These are phyloP conservation scores for Morone chrysops DNA, from an alignment of 2,113 vertebrate species.

Conservation along the genomic window DNA sequence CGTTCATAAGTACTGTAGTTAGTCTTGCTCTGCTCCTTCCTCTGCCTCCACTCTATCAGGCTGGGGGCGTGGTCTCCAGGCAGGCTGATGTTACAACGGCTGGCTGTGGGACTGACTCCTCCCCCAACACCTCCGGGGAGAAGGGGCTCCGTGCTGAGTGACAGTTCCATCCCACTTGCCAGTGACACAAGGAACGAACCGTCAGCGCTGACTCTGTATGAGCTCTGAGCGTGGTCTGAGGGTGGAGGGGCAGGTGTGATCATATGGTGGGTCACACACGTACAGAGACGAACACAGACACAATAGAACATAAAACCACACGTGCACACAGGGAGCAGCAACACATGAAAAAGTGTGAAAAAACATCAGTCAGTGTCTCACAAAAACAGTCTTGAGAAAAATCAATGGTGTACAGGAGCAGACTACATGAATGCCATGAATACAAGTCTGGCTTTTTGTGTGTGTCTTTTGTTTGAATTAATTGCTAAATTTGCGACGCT, in stretches of 20 bases:
- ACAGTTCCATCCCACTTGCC: constrained; percentile 97
- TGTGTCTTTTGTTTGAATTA: constrained; percentile 36
- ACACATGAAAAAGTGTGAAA: constrained; percentile 61
- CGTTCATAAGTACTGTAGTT: constrained; percentile 96
- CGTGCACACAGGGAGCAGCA: constrained; percentile 18
- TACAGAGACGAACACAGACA: constrained; percentile 1
- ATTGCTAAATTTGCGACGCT: constrained; percentile 27
- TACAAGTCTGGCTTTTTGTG: constrained; percentile 30
- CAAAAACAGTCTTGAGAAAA: constrained; percentile 42
- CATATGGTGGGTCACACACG: not conserved
- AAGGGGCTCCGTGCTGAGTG: constrained; percentile 94
- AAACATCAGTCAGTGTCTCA: constrained; percentile 30
- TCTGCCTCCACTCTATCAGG: constrained; percentile 97
- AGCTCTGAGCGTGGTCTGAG: constrained; percentile 93
- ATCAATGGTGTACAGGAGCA: constrained; percentile 13
- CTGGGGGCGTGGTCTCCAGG: constrained; percentile 96
- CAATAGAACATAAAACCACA: constrained; percentile 46
- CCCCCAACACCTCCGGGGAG: constrained; percentile 88
- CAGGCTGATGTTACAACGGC: constrained; percentile 96
- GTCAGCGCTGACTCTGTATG: constrained; percentile 94
- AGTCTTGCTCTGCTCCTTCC: constrained; percentile 95
- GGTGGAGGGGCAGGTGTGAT: not conserved
- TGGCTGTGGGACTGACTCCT: constrained; percentile 92
- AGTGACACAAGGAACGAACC: constrained; percentile 94
- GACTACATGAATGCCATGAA: constrained; percentile 26